Evolutionary conservation across 2,113 vertebrate species (phyloP).

Genomic region (Stegostoma tigrinum): DNA sequence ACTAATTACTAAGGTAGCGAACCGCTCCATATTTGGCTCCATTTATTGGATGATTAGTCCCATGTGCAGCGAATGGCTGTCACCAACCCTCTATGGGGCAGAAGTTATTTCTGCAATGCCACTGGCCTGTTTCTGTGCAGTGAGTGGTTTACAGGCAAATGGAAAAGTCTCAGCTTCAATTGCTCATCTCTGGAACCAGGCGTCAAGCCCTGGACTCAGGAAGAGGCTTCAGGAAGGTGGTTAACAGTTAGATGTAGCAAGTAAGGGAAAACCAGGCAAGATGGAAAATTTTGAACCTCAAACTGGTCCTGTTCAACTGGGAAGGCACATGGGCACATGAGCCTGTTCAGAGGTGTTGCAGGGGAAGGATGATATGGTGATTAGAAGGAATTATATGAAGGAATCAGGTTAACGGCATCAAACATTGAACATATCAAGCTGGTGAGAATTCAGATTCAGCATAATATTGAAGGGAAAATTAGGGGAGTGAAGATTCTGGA

Average conservation of each 20-base stretch:
- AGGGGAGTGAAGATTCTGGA: too few species aligned
- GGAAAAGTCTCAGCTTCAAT: background rate
- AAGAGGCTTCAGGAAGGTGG: background rate
- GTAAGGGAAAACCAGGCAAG: background rate
- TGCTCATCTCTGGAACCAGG: background rate
- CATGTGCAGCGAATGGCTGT: background rate
- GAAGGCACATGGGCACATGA: background rate
- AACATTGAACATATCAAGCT: background rate
- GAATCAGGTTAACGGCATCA: background rate
- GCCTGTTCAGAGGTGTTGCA: background rate
- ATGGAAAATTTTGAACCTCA: background rate
- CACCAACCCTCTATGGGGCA: too few species aligned
- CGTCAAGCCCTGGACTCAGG: background rate
- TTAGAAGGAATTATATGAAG: background rate
- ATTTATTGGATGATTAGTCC: background rate
- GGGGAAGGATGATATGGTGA: background rate
- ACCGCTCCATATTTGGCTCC: background rate
- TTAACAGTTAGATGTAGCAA: background rate
- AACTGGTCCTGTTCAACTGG: background rate
- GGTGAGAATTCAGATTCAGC: too few species aligned
- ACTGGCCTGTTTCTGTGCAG: background rate
- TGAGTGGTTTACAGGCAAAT: background rate
- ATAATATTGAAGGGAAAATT: too few species aligned
- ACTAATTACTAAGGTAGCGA: constrained; percentile 80
- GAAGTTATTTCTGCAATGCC: background rate